Percentiles rank a stretch among this genome's conserved stretches.
phyloP scores from a whole-genome alignment of 2,888 invertebrate species.

The Cryptus armator region DNA sequence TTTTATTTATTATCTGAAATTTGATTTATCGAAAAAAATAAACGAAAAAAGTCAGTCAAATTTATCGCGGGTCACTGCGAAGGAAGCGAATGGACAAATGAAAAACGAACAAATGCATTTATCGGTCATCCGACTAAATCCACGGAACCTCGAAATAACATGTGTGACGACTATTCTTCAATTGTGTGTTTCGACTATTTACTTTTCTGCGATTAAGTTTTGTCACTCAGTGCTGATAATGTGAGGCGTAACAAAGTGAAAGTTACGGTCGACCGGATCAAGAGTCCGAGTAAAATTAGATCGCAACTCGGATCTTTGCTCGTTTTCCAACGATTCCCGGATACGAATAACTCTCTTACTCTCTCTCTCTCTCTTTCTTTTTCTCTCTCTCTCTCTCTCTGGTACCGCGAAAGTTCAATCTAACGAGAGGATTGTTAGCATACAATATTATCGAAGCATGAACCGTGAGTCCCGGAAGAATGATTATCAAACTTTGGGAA shows the following conservation, averaged over 20 bases:
- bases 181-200: neutral
- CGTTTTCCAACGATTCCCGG: neutral
- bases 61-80: neutral
- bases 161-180: slow-evolving; percentile 14
- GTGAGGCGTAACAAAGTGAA: neutral
- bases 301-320: neutral
- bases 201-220: neutral
- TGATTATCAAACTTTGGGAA: slow-evolving; percentile 30
- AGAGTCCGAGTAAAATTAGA: neutral
- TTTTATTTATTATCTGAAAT: neutral
- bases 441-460: slow-evolving; percentile 22
- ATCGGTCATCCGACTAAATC: neutral
- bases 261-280: neutral
- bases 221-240: neutral
- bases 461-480: slow-evolving; percentile 19
- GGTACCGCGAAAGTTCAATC: slow-evolving; percentile 5
- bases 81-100: neutral
- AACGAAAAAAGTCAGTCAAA: neutral
- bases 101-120: neutral
- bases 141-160: slow-evolving; percentile 6
- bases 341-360: neutral
- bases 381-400: neutral
- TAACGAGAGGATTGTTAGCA: neutral
- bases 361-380: neutral
- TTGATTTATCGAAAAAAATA: neutral